Conservation (phyloP, 2,888 invertebrate genomes). For the Galerucella pusilla region DNA sequence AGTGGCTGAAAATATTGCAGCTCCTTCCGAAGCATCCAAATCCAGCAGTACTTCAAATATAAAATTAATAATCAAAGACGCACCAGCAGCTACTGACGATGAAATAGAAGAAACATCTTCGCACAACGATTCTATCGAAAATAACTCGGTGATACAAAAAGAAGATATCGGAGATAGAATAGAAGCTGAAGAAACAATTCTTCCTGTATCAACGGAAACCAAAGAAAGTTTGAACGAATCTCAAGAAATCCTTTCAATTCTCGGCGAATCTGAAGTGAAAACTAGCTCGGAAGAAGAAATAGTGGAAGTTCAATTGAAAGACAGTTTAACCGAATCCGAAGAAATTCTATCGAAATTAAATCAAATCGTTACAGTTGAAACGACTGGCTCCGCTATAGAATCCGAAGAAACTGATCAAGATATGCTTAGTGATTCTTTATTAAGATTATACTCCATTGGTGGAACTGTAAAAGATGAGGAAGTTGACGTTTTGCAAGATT, state of each 20-base stretch:
- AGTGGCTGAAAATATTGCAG: not conserved
- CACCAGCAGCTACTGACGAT: not conserved
- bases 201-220: slow-evolving; percentile 11
- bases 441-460: slow-evolving; percentile 10
- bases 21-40: not conserved
- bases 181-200: not conserved
- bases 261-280: slow-evolving; percentile 24
- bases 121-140: not conserved
- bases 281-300: slow-evolving; percentile 18
- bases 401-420: slow-evolving; percentile 16
- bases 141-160: slow-evolving; percentile 4
- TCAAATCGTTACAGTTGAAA: slow-evolving; percentile 16
- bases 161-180: not conserved
- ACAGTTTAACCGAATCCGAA: slow-evolving; percentile 32
- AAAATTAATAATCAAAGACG: not conserved
- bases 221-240: slow-evolving; percentile 34
- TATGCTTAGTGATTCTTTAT: slow-evolving; percentile 18
- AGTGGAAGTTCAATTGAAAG: slow-evolving; percentile 6
- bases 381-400: not conserved
- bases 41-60: not conserved
- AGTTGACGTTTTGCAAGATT: not conserved
- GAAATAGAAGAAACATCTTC: not conserved
- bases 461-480: not conserved
- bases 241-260: slow-evolving; percentile 34
- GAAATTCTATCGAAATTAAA: slow-evolving; percentile 38